Evolutionary conservation across 2,113 vertebrate genomes (phyloP), one percentile per base, ranked within the genome.

Genomic region (Chionodraco myersi): DNA sequence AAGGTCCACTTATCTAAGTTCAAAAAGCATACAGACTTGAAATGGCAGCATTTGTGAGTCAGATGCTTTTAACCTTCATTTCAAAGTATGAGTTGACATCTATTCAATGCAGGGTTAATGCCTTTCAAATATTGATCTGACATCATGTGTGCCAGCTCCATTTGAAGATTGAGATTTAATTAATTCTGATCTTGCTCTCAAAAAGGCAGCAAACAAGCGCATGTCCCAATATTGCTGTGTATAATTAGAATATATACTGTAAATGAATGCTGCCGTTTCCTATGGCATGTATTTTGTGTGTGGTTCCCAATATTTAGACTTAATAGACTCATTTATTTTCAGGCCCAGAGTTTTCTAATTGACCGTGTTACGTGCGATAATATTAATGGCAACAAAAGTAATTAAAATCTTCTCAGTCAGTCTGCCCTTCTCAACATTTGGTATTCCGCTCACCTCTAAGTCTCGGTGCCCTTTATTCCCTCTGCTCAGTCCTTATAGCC

Each of bases 331-430:
- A 72, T 80, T 77, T 72, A 82, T 85, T 77, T 72, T 64, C 51
- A 60, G 49, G 36, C 53, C 77, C 12, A 67, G 78, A 84, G 68
- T 73, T 70, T 56, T 73, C 75, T 66, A 87, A 91, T 84, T 89
- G 79, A 78, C 68, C 15, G 1, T 57, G 79, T 83, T 82, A 85
- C 36, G 78, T 82, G 65, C 82, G 78, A 91, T 90, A 85, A 83
- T 92, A 77, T 86, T 82, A 75, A 85, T 70, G 30, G 75, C 74
- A 88, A 89, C 89, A 88, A 84, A 93, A 88, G 75, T 83, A 86
- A 93, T 93, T 93, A 90, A 90, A 91, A 82, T 57, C 18, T 79
- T 82, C 81, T 82, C 49, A 49, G 83, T 86, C 82, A 61, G 51
- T 62, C 21, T 77, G 65, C 59, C 48, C 18, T 71, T 88, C 60